phyloP scores from a whole-genome alignment of 2,888 invertebrate genomes.

The Alloscopus bannaensis region DNA sequence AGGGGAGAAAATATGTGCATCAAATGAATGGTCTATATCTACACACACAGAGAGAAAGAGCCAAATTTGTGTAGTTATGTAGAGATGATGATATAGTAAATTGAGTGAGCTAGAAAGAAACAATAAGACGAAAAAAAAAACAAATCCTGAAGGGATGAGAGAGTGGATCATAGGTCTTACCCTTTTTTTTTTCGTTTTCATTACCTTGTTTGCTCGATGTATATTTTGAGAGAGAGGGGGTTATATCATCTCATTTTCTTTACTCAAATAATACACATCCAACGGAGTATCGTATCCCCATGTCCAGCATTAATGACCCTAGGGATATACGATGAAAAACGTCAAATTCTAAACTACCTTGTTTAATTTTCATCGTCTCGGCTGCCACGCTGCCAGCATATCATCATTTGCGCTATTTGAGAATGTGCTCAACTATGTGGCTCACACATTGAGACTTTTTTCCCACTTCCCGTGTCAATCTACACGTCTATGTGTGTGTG shows the following conservation, averaged over 20 bases:
- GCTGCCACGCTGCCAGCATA: background rate
- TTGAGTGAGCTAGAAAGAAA: background rate
- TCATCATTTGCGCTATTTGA: background rate
- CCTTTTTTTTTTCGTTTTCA: slow-evolving; percentile 37
- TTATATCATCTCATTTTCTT: slow-evolving; percentile 36
- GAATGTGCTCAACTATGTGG: background rate
- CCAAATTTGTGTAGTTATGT: background rate
- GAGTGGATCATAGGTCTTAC: slow-evolving; percentile 22
- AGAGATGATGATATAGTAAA: background rate
- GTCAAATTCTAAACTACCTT: slow-evolving; percentile 36
- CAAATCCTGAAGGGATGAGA: slow-evolving; percentile 49
- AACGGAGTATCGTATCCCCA: background rate
- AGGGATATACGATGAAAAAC: slow-evolving; percentile 24
- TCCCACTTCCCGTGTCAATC: background rate
- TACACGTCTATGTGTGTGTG: background rate
- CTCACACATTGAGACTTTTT: background rate
- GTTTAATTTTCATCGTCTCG: slow-evolving; percentile 36
- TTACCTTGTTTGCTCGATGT: slow-evolving; percentile 52
- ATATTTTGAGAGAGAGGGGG: slow-evolving; percentile 22
- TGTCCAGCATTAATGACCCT: slow-evolving; percentile 41
- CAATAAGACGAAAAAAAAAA: slow-evolving; percentile 25
- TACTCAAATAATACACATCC: slow-evolving; percentile 14
- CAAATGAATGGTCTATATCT: slow-evolving; percentile 14
- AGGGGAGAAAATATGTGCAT: no score
- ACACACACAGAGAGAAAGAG: background rate